Percentiles rank a stretch among this genome's conserved stretches.
These are phyloP conservation scores for Abrostola triplasia DNA, from an alignment of 2,888 invertebrate species.

Conservation along the genomic window DNA sequence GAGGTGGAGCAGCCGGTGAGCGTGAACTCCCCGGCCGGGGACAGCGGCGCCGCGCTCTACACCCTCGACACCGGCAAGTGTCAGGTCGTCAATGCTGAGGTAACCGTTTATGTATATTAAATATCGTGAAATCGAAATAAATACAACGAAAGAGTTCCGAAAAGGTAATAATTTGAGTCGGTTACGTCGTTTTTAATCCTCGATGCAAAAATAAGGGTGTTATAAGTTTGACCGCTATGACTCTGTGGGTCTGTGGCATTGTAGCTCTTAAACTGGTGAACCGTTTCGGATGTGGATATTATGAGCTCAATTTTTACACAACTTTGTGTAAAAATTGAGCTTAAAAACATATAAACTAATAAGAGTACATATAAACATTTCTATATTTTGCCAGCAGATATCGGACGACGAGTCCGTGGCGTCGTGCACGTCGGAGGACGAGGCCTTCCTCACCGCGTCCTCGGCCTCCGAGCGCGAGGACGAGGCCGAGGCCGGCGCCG, in stretches of 20 bases:
- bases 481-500: slow-evolving; percentile 80
- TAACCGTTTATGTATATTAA: slow-evolving; percentile 36
- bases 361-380: too few relatives aligned
- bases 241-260: too few relatives aligned
- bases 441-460: slow-evolving; percentile 90
- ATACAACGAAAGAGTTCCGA: background rate
- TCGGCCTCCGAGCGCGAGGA: slow-evolving; percentile 74
- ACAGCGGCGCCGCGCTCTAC: slow-evolving; percentile 65
- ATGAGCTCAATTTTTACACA: too few relatives aligned
- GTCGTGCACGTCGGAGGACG: slow-evolving; percentile 72
- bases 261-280: too few relatives aligned
- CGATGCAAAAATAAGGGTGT: too few relatives aligned
- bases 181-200: too few relatives aligned
- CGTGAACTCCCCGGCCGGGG: slow-evolving; percentile 79
- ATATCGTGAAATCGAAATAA: background rate
- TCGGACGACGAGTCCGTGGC: slow-evolving; percentile 81
- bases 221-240: too few relatives aligned
- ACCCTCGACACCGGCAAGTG: slow-evolving; percentile 77
- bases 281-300: too few relatives aligned
- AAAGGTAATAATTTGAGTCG: too few relatives aligned
- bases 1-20: slow-evolving; percentile 60
- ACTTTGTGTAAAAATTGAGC: too few relatives aligned
- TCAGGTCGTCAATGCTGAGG: slow-evolving; percentile 76
- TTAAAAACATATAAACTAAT: too few relatives aligned
- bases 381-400: slow-evolving; percentile 65